Percentiles rank a stretch among this genome's conserved stretches.
Conservation (phyloP, 2,113 vertebrate species). For the Psettodes erumei region DNA sequence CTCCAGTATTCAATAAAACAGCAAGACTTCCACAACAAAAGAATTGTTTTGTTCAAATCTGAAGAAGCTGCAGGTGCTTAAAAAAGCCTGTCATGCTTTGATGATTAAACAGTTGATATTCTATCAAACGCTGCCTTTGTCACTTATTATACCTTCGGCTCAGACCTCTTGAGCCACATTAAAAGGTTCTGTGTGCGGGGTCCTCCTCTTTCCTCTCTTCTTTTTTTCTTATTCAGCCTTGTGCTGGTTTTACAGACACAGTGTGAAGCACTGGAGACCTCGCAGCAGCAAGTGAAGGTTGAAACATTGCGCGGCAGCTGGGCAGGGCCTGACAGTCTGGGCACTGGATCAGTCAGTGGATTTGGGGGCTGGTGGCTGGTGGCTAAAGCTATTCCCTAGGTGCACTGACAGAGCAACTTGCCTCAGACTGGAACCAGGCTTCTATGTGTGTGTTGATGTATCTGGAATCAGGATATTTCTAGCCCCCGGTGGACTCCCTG, state of each 20-base stretch:
- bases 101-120: conserved; percentile 38
- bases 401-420: conserved; percentile 69
- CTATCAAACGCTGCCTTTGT: conserved; percentile 27
- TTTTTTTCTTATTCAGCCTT: conserved; percentile 2
- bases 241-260: conserved; percentile 15
- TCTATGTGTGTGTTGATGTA: conserved; percentile 42
- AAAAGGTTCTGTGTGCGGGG: background rate
- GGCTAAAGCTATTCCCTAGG: conserved; percentile 75
- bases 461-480: conserved; percentile 66
- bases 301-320: conserved; percentile 68
- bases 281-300: conserved; percentile 60
- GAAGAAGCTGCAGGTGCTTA: conserved; percentile 17
- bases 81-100: background rate
- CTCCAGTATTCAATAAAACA: background rate
- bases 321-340: conserved; percentile 74
- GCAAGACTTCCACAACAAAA: conserved; percentile 24
- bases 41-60: background rate
- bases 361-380: conserved; percentile 72
- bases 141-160: conserved; percentile 14
- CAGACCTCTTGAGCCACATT: conserved; percentile 30
- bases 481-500: conserved; percentile 63
- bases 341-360: conserved; percentile 83
- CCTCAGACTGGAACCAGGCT: conserved; percentile 59
- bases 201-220: background rate
- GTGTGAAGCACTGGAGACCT: conserved; percentile 46